phyloP scores from a whole-genome alignment of 2,888 invertebrate genomes.

The Agonopterix heracliana region DNA sequence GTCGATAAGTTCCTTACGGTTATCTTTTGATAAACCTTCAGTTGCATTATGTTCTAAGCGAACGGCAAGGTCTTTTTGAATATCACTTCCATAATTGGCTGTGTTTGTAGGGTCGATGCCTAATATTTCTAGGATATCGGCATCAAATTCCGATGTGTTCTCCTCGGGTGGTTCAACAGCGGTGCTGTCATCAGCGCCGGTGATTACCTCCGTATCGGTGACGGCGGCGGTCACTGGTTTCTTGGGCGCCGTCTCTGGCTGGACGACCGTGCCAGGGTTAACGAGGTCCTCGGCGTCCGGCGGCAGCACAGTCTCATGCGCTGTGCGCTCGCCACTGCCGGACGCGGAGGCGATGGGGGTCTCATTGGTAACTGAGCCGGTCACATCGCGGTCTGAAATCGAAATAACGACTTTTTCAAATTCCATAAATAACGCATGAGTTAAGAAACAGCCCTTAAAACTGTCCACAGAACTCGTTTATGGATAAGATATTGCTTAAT shows the following conservation, averaged over 20 bases:
- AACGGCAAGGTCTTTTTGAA: conserved; percentile 7
- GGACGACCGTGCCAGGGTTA: too few species aligned
- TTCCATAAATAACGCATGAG: too few species aligned
- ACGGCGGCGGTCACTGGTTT: not conserved
- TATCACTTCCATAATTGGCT: too few species aligned
- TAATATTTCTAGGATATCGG: conserved; percentile 3
- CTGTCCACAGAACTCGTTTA: not conserved
- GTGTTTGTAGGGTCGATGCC: conserved; percentile 7
- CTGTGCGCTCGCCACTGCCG: too few species aligned
- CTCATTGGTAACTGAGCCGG: not conserved
- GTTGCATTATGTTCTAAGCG: conserved; percentile 3
- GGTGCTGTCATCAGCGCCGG: too few species aligned
- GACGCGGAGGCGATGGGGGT: too few species aligned
- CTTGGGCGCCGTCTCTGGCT: not conserved
- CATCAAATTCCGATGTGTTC: not conserved
- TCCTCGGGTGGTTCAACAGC: not conserved
- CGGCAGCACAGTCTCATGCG: too few species aligned
- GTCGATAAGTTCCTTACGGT: conserved; percentile 1
- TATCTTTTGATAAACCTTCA: not conserved
- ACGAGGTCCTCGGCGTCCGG: too few species aligned
- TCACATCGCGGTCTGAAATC: not conserved
- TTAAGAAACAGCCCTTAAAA: too few species aligned
- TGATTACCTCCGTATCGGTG: not conserved
- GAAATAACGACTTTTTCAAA: too few species aligned
- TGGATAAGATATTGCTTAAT: too few species aligned